Percentiles rank a stretch among this genome's conserved stretches.
Conservation (phyloP, 2,797 vertebrate species). For the Falco naumanni region DNA sequence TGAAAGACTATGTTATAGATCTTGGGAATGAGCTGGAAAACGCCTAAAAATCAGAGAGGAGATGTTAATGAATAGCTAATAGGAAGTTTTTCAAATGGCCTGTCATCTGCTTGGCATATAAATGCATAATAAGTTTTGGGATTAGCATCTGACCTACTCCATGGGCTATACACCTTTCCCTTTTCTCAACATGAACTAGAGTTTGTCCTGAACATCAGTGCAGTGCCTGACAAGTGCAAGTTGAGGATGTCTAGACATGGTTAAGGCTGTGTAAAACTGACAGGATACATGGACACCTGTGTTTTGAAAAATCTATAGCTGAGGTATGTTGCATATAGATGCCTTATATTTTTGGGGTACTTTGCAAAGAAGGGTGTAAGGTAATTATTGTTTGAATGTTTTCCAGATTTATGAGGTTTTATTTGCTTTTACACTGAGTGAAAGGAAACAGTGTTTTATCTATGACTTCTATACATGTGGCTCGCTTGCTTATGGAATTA, state of each 20-base stretch:
- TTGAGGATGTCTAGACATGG: neutral
- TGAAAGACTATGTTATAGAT: neutral
- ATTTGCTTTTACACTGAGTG: neutral
- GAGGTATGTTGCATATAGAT: neutral
- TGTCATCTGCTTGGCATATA: fast-evolving
- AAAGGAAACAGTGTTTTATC: neutral
- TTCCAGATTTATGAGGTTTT: neutral
- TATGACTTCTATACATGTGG: fast-evolving
- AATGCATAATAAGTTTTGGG: neutral
- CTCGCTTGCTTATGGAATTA: neutral
- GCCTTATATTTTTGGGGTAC: neutral
- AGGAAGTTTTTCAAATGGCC: neutral
- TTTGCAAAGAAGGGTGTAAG: neutral
- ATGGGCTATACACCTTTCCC: neutral
- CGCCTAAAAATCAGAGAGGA: neutral
- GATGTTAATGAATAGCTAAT: neutral
- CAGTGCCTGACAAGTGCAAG: neutral
- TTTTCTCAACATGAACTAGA: neutral
- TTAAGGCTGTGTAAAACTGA: neutral
- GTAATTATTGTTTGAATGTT: neutral
- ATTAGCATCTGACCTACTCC: neutral
- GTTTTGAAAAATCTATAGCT: neutral
- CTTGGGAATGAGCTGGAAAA: neutral
- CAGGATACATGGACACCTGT: neutral
- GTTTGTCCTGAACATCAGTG: neutral